Evolutionary conservation across 1,140 invertebrate genomes (phyloP).

Genomic region (Aphelenchoides avenae): DNA sequence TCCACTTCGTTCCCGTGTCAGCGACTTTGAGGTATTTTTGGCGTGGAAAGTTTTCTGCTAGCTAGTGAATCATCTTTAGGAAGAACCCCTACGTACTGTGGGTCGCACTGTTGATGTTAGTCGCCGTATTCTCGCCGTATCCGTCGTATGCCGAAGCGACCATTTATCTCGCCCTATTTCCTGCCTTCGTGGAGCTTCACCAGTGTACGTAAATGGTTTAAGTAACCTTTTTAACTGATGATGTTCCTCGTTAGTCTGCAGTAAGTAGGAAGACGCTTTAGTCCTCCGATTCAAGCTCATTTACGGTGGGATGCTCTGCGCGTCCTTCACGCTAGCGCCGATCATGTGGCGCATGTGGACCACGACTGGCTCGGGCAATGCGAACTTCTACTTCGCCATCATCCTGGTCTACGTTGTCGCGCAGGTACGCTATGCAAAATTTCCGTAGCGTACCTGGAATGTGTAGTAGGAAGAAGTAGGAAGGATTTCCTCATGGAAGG

Average conservation of each 20-base stretch:
- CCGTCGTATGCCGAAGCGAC: constrained; percentile 89
- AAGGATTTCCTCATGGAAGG: not conserved
- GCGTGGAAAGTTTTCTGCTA: constrained; percentile 24
- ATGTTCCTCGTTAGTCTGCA: too few relatives aligned
- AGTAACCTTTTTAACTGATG: too few relatives aligned
- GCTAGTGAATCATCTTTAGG: too few relatives aligned
- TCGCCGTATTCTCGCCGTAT: constrained; percentile 91
- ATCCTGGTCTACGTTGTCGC: constrained; percentile 89
- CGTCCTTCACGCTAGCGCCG: constrained; percentile 81
- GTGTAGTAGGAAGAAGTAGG: too few relatives aligned
- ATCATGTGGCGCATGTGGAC: constrained; percentile 97
- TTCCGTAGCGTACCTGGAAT: too few relatives aligned
- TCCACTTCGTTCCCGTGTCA: constrained; percentile 83
- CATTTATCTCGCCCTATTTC: constrained; percentile 81
- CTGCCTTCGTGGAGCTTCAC: constrained; percentile 81
- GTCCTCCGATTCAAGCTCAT: too few relatives aligned
- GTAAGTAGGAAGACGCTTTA: too few relatives aligned
- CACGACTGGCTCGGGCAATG: constrained; percentile 92
- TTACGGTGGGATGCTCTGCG: constrained; percentile 80
- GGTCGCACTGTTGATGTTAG: constrained; percentile 76
- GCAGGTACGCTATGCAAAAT: too few relatives aligned
- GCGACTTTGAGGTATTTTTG: constrained; percentile 69
- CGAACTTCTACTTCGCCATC: constrained; percentile 98
- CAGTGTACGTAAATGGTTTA: constrained; percentile 72
- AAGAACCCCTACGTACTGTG: constrained; percentile 78